Conservation (phyloP, 2,797 vertebrate genomes). For the Merluccius polli region DNA sequence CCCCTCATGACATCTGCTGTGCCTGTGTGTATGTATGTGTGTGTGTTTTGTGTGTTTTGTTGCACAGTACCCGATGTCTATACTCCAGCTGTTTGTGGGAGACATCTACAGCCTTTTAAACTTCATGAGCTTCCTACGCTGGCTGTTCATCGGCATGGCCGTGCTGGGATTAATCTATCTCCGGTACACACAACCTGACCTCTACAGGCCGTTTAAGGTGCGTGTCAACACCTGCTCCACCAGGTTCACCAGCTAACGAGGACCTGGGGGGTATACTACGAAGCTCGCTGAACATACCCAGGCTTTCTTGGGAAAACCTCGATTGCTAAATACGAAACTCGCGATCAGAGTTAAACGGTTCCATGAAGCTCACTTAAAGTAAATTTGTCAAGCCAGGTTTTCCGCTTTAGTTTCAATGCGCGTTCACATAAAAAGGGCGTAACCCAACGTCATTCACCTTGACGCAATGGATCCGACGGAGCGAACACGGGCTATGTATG, state of each 20-base stretch:
- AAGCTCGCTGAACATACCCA: too few relatives aligned
- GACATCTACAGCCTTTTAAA: constrained; percentile 94
- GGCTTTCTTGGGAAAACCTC: too few relatives aligned
- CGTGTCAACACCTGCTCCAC: constrained; percentile 13
- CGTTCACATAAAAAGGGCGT: too few relatives aligned
- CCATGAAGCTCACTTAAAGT: too few relatives aligned
- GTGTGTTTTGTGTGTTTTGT: constrained; percentile 24
- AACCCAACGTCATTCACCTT: too few relatives aligned
- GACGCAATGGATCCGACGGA: too few relatives aligned
- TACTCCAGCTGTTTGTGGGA: constrained; percentile 88
- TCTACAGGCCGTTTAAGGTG: constrained; percentile 96
- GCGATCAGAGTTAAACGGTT: too few relatives aligned
- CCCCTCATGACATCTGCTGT: not conserved
- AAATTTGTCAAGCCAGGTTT: too few relatives aligned
- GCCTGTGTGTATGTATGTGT: constrained; percentile 7
- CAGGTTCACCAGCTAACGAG: not conserved
- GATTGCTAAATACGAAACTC: too few relatives aligned
- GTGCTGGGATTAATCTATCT: constrained; percentile 92
- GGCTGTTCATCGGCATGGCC: constrained; percentile 94
- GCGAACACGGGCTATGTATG: too few relatives aligned
- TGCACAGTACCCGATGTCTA: constrained; percentile 85
- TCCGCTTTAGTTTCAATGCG: too few relatives aligned
- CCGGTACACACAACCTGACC: constrained; percentile 86
- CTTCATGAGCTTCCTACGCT: constrained; percentile 96
- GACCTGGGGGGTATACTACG: too few relatives aligned